These are phyloP conservation scores for Noctua fimbriata DNA, from an alignment of 2,888 invertebrate genomes.

Conservation along the genomic window DNA sequence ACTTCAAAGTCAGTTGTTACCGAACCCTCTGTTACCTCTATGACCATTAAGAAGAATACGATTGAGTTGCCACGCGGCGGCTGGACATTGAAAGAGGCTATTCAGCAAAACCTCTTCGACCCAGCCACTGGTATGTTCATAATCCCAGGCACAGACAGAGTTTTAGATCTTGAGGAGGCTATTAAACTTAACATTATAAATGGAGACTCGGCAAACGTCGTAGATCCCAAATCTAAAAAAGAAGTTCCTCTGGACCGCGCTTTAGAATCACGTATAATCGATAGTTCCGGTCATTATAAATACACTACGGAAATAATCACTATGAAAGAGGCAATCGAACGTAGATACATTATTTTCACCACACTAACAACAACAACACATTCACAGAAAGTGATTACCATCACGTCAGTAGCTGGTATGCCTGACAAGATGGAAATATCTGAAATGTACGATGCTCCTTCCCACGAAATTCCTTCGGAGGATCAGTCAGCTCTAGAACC, in stretches of 20 bases:
- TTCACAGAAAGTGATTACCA: conserved; percentile 92
- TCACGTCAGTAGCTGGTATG: conserved; percentile 93
- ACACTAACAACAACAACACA: conserved; percentile 84
- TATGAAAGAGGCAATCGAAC: conserved; percentile 94
- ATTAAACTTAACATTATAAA: conserved; percentile 96
- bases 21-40: conserved; percentile 87
- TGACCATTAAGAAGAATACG: conserved; percentile 92
- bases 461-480: conserved; percentile 70
- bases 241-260: conserved; percentile 93
- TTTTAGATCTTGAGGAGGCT: conserved; percentile 96
- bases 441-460: conserved; percentile 78
- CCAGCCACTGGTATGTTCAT: conserved; percentile 95
- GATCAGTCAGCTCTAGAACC: conserved; percentile 91
- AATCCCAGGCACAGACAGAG: conserved; percentile 96
- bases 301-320: conserved; percentile 89
- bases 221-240: conserved; percentile 94
- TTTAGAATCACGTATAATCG: conserved; percentile 94
- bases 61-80: conserved; percentile 96
- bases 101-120: conserved; percentile 95
- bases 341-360: conserved; percentile 91
- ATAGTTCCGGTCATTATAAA: conserved; percentile 94
- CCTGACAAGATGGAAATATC: conserved; percentile 94
- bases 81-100: conserved; percentile 95
- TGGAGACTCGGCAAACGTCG: conserved; percentile 94
- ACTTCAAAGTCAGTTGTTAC: conserved; percentile 84